Conservation (phyloP, 2,113 vertebrate species). For the Paedocypris sp. region DNA sequence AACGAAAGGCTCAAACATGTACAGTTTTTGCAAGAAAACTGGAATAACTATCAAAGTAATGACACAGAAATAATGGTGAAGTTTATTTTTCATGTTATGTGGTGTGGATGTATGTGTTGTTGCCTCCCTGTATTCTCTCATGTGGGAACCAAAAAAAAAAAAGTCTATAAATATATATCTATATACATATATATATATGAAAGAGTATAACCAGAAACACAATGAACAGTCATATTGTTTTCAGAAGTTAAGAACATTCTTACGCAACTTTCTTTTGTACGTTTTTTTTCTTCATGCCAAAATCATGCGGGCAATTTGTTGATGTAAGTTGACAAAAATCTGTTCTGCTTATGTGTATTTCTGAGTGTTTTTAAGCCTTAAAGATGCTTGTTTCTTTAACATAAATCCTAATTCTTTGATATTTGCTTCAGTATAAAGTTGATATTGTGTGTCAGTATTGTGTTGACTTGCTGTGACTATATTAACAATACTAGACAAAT, state of each 20-base stretch:
- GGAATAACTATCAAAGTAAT: slow-evolving; percentile 69
- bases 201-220: slow-evolving; percentile 59
- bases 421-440: too few relatives aligned
- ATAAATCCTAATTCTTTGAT: too few relatives aligned
- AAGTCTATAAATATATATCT: slow-evolving; percentile 58
- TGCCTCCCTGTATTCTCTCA: slow-evolving; percentile 92
- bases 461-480: too few relatives aligned
- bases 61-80: slow-evolving; percentile 76
- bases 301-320: slow-evolving; percentile 99
- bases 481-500: too few relatives aligned
- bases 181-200: too few relatives aligned
- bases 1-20: slow-evolving; percentile 60
- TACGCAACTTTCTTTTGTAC: slow-evolving; percentile 99
- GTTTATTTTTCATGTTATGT: slow-evolving; percentile 98
- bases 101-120: slow-evolving; percentile 99
- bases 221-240: slow-evolving; percentile 72
- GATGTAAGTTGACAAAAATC: slow-evolving; percentile 93
- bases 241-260: slow-evolving; percentile 87
- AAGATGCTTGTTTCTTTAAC: slow-evolving; percentile 13
- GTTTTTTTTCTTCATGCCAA: slow-evolving; percentile 98
- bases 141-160: slow-evolving; percentile 51
- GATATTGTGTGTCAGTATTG: too few relatives aligned
- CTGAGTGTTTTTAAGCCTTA: slow-evolving; percentile 41
- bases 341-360: slow-evolving; percentile 62
- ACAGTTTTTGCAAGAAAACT: slow-evolving; percentile 67